Base-by-base conservation (phyloP, 2,113 vertebrate genomes). In the Oncorhynchus keta region DNA sequence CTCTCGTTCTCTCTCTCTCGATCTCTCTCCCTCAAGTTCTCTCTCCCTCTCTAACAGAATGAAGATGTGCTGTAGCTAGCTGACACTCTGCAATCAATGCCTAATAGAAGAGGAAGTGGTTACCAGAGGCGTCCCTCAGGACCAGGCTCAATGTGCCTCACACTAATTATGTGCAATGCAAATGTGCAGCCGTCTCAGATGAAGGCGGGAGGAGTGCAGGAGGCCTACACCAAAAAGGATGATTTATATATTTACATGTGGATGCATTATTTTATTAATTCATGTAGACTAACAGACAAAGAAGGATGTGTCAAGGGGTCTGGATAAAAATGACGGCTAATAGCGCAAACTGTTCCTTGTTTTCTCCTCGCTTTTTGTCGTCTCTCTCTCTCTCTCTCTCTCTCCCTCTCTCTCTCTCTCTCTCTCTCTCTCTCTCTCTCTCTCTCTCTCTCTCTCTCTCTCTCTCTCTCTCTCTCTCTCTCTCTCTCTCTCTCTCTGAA, bases 31-130 rank as follows among this genome's bases (percentile, higher is more conserved):
- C 22, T 14, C 20, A n/a, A n/a, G 1, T n/a, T 20, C 22, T 72
- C 51, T 61, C 77, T 87, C 76, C 86, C 72, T 82, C 72, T 68
- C 82, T 70, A 89, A 86, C 86, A 93, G 96, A 96, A 99, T 98
- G 95, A 98, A 99, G 97, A 98, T 94, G 95, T 99, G 94, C 94
- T 80, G 51, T 18, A 55, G 16, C 90, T 84, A 85, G 94, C 94
- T 97, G 96, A 98, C 95, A 95, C 95, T 97, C 93, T 95, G 93
- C 95, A 98, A 97, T 97, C 95, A 96, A 94, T 94, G 94, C 90
- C 92, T 96, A 95, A 95, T 96, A 97, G 95, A 95, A 91, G 74
- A 90, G 92, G 94, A 95, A 95, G 95, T 93, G 92, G 95, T 97
- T 96, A 95, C 96, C 95, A 95, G 81, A 91, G 95, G 94, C 94